Evolutionary conservation across 2,113 vertebrate species (phyloP).

Genomic region (Etheostoma spectabile): DNA sequence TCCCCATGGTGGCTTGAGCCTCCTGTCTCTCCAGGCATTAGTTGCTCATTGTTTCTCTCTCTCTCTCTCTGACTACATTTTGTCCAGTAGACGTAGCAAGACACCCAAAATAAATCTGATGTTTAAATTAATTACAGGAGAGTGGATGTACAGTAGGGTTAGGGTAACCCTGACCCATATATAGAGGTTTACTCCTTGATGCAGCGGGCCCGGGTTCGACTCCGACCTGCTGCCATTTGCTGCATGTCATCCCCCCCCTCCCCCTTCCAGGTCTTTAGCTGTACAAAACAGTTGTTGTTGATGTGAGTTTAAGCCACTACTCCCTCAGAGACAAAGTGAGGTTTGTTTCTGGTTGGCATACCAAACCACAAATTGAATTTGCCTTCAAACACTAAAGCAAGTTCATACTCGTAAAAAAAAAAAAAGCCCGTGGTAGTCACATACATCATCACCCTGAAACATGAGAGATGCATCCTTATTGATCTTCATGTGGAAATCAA

Average conservation of each 20-base stretch:
- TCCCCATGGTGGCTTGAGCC: constrained; percentile 75
- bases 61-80: constrained; percentile 12
- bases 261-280: no score
- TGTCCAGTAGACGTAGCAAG: constrained; percentile 20
- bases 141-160: not conserved
- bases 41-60: constrained; percentile 18
- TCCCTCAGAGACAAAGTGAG: not conserved
- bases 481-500: not conserved
- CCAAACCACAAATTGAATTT: not conserved
- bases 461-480: not conserved
- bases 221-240: no score
- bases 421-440: not conserved
- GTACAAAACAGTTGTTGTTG: not conserved
- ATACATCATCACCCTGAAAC: not conserved
- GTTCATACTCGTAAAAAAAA: not conserved
- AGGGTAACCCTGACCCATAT: no score
- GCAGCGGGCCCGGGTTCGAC: no score
- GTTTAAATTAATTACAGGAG: not conserved
- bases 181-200: no score
- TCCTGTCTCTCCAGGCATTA: constrained; percentile 37
- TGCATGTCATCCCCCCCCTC: no score
- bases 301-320: not conserved
- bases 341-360: not conserved
- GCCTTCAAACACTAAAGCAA: not conserved
- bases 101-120: not conserved